A percentile compares a stretch with the other conserved stretches of the same genome.
Evolutionary conservation across 1,140 invertebrate genomes (phyloP).

Genomic region (Lepidotrigona ventralis): DNA sequence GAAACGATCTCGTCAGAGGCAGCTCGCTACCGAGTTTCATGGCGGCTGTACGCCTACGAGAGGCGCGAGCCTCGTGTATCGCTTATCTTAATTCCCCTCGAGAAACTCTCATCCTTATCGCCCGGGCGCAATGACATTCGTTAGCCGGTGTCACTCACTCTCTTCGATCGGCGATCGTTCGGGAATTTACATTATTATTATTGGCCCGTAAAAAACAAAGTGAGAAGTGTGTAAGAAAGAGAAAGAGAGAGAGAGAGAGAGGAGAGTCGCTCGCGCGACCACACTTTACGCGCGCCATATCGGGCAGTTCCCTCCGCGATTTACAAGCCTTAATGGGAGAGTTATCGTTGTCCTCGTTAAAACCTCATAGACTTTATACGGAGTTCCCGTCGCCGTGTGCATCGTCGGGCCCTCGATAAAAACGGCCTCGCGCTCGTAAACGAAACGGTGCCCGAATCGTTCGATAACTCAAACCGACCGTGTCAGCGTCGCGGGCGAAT

Average conservation of each 20-base stretch:
- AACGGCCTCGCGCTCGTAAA: conserved; percentile 20
- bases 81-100: conserved; percentile 62
- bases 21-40: conserved; percentile 49
- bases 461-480: conserved; percentile 5
- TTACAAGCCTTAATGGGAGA: conserved; percentile 51
- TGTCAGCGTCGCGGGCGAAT: not conserved
- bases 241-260: too few relatives aligned
- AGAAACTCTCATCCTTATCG: conserved; percentile 52
- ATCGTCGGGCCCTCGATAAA: conserved; percentile 28
- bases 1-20: conserved; percentile 36
- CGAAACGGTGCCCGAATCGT: not conserved
- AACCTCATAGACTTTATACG: conserved; percentile 36
- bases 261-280: not conserved
- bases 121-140: conserved; percentile 39
- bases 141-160: conserved; percentile 55
- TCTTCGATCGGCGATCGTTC: conserved; percentile 31
- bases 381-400: conserved; percentile 3
- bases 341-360: conserved; percentile 49
- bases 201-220: conserved; percentile 46
- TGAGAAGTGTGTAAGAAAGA: not conserved
- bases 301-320: conserved; percentile 31
- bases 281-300: conserved; percentile 39
- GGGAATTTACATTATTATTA: conserved; percentile 49
- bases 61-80: conserved; percentile 13
- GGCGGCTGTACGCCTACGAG: conserved; percentile 45